phyloP scores from a whole-genome alignment of 2,797 vertebrate species.

The Phoebastria nigripes region DNA sequence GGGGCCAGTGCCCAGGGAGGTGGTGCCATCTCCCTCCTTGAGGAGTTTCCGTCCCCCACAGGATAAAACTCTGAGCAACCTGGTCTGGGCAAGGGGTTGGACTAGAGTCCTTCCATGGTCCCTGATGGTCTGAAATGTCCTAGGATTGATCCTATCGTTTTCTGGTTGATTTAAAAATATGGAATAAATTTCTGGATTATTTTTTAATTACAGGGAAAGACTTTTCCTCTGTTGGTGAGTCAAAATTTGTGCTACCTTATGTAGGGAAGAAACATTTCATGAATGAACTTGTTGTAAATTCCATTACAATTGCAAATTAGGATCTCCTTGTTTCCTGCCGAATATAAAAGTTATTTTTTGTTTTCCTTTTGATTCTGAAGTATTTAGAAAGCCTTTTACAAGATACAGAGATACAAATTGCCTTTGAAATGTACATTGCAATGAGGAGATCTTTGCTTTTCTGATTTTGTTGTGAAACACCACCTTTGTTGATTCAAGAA shows the following conservation, averaged over 20 bases:
- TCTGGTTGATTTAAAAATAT: background rate
- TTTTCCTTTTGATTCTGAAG: background rate
- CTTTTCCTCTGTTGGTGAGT: background rate
- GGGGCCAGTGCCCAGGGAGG: background rate
- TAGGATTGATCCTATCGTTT: fast-evolving
- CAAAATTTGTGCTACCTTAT: background rate
- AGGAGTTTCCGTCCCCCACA: fast-evolving
- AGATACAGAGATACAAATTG: background rate
- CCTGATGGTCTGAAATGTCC: background rate
- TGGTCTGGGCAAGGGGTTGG: fast-evolving
- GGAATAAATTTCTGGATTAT: background rate
- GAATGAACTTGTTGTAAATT: background rate
- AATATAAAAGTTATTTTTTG: background rate
- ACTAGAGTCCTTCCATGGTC: fast-evolving
- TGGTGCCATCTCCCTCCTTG: background rate
- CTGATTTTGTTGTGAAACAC: conserved; percentile 10
- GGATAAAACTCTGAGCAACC: background rate
- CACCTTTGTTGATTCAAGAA: background rate
- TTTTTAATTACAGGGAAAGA: background rate
- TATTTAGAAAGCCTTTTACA: background rate
- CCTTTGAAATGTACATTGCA: background rate
- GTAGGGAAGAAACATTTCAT: background rate
- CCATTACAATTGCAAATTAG: background rate
- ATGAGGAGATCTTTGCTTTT: background rate
- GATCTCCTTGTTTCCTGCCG: background rate